Evolutionary conservation across 2,888 invertebrate genomes (phyloP), one percentile per base, ranked within the genome.

Genomic region (Drosophila rubida): DNA sequence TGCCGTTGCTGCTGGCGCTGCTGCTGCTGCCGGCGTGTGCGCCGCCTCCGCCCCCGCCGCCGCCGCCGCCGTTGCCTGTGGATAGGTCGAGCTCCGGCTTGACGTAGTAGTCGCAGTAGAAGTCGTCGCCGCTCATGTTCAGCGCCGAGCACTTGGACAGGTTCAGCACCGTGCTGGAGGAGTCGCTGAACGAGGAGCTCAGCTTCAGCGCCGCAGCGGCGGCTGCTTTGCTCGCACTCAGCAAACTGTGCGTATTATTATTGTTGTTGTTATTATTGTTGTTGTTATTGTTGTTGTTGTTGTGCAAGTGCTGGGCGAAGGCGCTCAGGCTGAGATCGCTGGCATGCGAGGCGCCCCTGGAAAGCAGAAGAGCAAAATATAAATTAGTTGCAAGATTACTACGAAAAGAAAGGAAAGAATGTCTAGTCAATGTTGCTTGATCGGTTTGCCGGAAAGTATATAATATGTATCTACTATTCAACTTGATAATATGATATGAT

Each of bases 11-110:
- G 42, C 74, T 16, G 30, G 53, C 46, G 22, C 59, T 63, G 58
- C 63, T 46, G 51, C 60, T 48, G 53, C 63, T 41, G n/a, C 46
- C 27, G 4, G 37, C 64, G 1, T 16, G n/a, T 16, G 44, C 65
- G 0, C 25, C 30, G 7, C 54, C 57, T 9, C 66, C 67, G 4
- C n/a, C n/a, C n/a, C n/a, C n/a, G n/a, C n/a, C n/a, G 22, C 48
- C 65, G 0, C 25, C 30, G 7, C 54, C 57, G 11, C 66, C 67
- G 4, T 55, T 72, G 25, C 79, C 55, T 30, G 67, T 73, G 23
- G 87, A 79, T 37, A 88, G 70, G 72, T 91, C 91, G 78, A 90
- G 70, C 80, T 91, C 91, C 0, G 89, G 82, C 69, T 91, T 91
- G 0, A 91, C 91, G 68, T 82, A 89, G 50, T 89, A 90, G 51